phyloP scores from a whole-genome alignment of 2,797 vertebrate species.

The Crenichthys baileyi region DNA sequence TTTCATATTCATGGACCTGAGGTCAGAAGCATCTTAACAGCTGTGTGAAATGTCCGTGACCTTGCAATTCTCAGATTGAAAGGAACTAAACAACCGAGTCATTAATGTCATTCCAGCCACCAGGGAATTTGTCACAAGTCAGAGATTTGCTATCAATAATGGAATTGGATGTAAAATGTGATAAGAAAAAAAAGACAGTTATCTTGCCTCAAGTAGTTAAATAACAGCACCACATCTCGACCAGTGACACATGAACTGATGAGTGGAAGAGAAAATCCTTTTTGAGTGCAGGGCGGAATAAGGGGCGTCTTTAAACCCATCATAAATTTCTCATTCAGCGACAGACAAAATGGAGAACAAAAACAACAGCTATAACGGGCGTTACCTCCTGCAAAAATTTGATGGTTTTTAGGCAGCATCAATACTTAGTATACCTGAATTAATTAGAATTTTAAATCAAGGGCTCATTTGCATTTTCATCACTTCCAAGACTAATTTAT shows the following conservation, averaged over 20 bases:
- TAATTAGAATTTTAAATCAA: slow-evolving; percentile 83
- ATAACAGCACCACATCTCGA: slow-evolving; percentile 43
- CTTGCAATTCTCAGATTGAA: slow-evolving; percentile 24
- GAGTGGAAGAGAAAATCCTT: slow-evolving; percentile 16
- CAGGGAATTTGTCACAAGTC: slow-evolving; percentile 16
- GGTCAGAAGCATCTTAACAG: slow-evolving; percentile 25
- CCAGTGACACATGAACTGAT: slow-evolving; percentile 39
- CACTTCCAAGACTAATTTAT: slow-evolving; percentile 75
- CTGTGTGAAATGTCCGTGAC: slow-evolving; percentile 32
- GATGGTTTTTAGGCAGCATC: slow-evolving; percentile 50
- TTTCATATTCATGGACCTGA: slow-evolving; percentile 17
- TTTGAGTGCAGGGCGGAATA: slow-evolving; percentile 22
- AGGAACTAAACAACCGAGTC: slow-evolving; percentile 31
- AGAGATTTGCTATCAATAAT: slow-evolving; percentile 16
- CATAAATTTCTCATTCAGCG: slow-evolving; percentile 16
- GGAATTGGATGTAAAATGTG: neutral
- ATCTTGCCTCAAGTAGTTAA: slow-evolving; percentile 27
- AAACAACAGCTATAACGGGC: slow-evolving; percentile 71
- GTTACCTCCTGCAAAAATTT: slow-evolving; percentile 70
- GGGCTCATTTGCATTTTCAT: slow-evolving; percentile 76
- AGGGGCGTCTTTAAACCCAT: slow-evolving; percentile 29
- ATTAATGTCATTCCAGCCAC: slow-evolving; percentile 37
- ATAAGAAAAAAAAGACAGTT: slow-evolving; percentile 9
- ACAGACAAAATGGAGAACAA: slow-evolving; percentile 27
- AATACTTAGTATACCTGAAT: slow-evolving; percentile 79